A percentile compares a stretch with the other conserved stretches of the same genome.
Conservation (phyloP, 1,140 invertebrate species). For the Drosophila kepulauana region DNA sequence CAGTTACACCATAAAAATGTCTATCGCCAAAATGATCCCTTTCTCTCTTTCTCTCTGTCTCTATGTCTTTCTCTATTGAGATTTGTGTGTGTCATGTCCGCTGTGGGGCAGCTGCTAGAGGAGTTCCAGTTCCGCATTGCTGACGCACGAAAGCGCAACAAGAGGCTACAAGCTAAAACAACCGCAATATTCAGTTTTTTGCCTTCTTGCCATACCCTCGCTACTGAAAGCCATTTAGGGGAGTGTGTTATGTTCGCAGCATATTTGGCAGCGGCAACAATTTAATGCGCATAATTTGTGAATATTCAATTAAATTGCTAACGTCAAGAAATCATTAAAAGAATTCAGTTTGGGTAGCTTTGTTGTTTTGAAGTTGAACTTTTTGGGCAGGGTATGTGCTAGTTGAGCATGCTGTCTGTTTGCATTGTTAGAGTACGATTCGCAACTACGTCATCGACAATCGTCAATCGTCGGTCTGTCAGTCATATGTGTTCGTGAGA, state of each 20-base stretch:
- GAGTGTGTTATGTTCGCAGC: not conserved
- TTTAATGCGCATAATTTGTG: not conserved
- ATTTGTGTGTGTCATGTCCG: not conserved
- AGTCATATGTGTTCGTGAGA: constrained; percentile 12
- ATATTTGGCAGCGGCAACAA: not conserved
- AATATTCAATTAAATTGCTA: not conserved
- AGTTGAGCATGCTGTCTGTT: not conserved
- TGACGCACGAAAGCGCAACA: constrained; percentile 39
- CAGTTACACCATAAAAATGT: constrained; percentile 31
- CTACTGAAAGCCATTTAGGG: not conserved
- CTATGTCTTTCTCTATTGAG: not conserved
- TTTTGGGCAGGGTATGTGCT: not conserved
- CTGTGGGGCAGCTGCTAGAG: constrained; percentile 14
- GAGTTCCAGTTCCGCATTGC: constrained; percentile 50
- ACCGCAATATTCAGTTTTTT: constrained; percentile 17
- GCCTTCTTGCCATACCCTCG: constrained; percentile 15
- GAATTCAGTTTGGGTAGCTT: too few relatives aligned
- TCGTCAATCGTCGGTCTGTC: constrained; percentile 23
- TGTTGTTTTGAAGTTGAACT: too few relatives aligned
- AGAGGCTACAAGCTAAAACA: constrained; percentile 23
- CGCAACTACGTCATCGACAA: constrained; percentile 36
- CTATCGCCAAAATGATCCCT: not conserved
- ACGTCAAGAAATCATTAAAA: too few relatives aligned
- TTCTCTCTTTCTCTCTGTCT: not conserved
- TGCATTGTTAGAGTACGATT: constrained; percentile 2